Evolutionary conservation across 2,888 invertebrate species (phyloP), one percentile per base, ranked within the genome.

Genomic region (Apocheima hispidaria): DNA sequence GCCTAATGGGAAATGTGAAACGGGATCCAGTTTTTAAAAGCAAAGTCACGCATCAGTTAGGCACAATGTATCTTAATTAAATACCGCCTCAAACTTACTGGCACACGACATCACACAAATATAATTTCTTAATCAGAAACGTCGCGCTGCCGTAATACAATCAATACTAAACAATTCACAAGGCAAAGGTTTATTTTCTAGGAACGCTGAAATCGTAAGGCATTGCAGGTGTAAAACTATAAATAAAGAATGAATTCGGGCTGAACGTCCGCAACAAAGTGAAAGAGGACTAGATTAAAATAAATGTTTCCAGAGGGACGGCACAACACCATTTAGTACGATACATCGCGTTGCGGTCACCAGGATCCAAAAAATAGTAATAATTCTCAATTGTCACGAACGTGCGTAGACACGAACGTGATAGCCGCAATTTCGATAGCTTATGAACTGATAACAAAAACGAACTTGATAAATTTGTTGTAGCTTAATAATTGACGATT

Each of bases 11-110:
- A 76, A 80, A 81, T 81, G 81, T 78, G 79, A 79, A 83, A 74
- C 71, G 78, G 76, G 81, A 74, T 77, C 71, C 82, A 83, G 77
- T 84, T 87, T 86, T 88, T 83, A 83, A 87, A 87, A 79, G 82
- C 82, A 75, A 77, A 87, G 87, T 88, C 88, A 87, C 82, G 88
- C 82, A 75, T 79, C 81, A 79, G 30, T 49, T 50, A 72, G 78
- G 79, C 80, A 90, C 87, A 88, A 91, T 90, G 86, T 82, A 81
- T 87, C 87, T 88, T 88, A 90, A 90, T 91, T 90, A 90, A 86
- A 87, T 80, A 52, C 68, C 72, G 75, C 79, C 82, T 78, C 81
- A 82, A 84, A 83, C 78, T 81, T 77, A 77, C 79, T 74, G 75
- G 52, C 61, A 48, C 44, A 50, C 51, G 46, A 56, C 36, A 51